Evolutionary conservation across 2,888 invertebrate genomes (phyloP).

Genomic region (Alentia gelatinosa): DNA sequence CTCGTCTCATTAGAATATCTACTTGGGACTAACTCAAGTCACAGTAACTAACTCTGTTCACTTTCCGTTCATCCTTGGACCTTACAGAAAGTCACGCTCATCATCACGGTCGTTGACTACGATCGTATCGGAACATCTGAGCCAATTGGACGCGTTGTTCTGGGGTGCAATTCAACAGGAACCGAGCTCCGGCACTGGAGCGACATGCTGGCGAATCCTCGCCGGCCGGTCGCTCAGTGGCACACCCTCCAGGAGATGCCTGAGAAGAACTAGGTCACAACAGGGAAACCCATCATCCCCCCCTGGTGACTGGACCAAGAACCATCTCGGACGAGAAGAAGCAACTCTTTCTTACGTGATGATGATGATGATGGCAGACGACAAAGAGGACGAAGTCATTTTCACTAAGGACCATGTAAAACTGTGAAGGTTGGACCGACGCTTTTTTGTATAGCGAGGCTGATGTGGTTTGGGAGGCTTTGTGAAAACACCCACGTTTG

Average conservation of each 20-base stretch:
- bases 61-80: not conserved
- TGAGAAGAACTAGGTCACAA: constrained; percentile 85
- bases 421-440: not conserved
- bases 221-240: constrained; percentile 99
- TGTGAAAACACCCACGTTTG: not conserved
- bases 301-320: constrained; percentile 41
- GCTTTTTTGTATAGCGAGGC: not conserved
- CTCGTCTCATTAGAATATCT: no score
- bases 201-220: constrained; percentile 99
- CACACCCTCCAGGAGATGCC: constrained; percentile 97
- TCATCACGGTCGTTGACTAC: constrained; percentile 99
- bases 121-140: constrained; percentile 99
- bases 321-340: constrained; percentile 21
- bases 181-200: constrained; percentile 99
- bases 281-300: not conserved
- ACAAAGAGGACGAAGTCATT: not conserved
- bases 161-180: constrained; percentile 99
- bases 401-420: not conserved
- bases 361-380: not conserved
- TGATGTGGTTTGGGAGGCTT: constrained; percentile 20
- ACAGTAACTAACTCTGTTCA: no score
- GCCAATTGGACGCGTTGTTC: constrained; percentile 95
- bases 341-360: not conserved
- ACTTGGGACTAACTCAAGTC: no score
- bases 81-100: constrained; percentile 97